Percentiles rank a stretch among this genome's conserved stretches.
These are phyloP conservation scores for Enhydra lutris DNA, from an alignment of 2,113 vertebrate species.

Conservation along the genomic window DNA sequence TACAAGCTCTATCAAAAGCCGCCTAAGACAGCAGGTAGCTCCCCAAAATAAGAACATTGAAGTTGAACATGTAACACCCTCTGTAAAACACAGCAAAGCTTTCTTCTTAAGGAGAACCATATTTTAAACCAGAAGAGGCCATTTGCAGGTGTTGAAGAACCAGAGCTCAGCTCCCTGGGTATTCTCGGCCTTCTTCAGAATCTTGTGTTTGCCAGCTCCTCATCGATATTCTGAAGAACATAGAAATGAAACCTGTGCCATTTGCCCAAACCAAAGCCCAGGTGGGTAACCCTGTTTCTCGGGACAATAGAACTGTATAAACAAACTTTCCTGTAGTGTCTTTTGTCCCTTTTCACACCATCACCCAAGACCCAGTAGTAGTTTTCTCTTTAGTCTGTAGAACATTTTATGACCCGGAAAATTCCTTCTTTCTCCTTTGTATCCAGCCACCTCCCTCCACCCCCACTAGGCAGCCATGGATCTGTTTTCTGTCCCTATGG, in stretches of 20 bases:
- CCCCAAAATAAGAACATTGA: not conserved
- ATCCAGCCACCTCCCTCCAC: not conserved
- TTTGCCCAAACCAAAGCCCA: not conserved
- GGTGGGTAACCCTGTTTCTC: not conserved
- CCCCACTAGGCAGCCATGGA: no score
- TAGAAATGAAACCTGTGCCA: not conserved
- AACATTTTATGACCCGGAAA: not conserved
- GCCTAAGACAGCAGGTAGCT: not conserved
- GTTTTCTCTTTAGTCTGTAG: not conserved
- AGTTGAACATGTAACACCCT: not conserved
- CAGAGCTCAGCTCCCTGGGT: not conserved
- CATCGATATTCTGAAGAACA: conserved; percentile 4
- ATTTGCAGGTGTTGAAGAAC: not conserved
- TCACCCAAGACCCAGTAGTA: not conserved
- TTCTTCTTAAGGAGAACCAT: conserved; percentile 1
- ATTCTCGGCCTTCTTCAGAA: not conserved
- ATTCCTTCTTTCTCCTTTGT: not conserved
- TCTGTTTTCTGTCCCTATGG: not conserved
- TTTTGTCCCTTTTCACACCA: not conserved
- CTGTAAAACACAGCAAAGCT: not conserved
- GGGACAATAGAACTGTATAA: not conserved
- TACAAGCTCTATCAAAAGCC: not conserved
- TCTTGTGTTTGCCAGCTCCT: not conserved
- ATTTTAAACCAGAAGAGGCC: conserved; percentile 1
- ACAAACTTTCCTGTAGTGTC: not conserved